These are phyloP conservation scores for Parthenolecanium corni DNA, from an alignment of 2,888 invertebrate species.

Conservation along the genomic window DNA sequence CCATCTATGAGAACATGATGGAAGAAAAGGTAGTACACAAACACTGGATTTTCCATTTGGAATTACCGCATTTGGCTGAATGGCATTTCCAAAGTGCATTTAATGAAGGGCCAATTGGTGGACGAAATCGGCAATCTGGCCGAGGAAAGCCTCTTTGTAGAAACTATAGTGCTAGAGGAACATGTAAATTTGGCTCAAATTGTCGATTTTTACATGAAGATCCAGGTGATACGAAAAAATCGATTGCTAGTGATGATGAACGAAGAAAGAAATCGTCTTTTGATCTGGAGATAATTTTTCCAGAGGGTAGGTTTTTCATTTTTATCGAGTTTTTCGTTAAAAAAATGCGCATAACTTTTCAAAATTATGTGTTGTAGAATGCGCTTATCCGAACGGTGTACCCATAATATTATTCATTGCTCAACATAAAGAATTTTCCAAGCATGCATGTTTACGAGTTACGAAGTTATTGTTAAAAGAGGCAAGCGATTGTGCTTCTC, in stretches of 20 bases:
- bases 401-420: conserved; percentile 13
- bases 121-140: background rate
- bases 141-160: conserved; percentile 47
- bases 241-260: background rate
- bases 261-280: conserved; percentile 7
- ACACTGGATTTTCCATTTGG: conserved; percentile 18
- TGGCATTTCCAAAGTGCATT: conserved; percentile 2
- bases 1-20: conserved; percentile 10
- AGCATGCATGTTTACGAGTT: conserved; percentile 13
- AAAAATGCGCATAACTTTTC: background rate
- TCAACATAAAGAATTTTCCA: conserved; percentile 9
- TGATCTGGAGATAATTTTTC: conserved; percentile 13
- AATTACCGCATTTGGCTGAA: conserved; percentile 1
- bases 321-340: background rate
- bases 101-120: background rate
- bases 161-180: conserved; percentile 48
- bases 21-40: conserved; percentile 10
- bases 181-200: conserved; percentile 58
- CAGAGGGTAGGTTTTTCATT: background rate
- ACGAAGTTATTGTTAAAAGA: background rate
- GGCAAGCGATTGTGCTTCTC: background rate
- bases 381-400: conserved; percentile 13
- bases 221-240: conserved; percentile 6
- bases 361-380: background rate
- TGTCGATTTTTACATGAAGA: conserved; percentile 64